Evolutionary conservation across 2,888 invertebrate species (phyloP), one percentile per base, ranked within the genome.

Genomic region (Stenodera caucasica): DNA sequence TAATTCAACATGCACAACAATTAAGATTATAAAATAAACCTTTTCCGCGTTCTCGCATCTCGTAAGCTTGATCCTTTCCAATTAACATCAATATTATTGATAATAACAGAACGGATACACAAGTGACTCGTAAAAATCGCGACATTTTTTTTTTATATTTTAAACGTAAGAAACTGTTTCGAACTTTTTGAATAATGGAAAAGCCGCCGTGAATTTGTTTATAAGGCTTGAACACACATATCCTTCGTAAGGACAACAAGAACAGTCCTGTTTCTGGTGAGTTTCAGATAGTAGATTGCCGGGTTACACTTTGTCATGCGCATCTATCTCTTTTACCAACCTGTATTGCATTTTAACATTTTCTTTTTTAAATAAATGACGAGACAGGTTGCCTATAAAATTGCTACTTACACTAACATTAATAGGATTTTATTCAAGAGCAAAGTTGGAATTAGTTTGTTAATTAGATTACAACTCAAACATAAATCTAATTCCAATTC

Each of bases 11-110:
- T 65, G 65, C 63, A 53, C n/a, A 30, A 52, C 12, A 40, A 32
- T 12, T 29, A 14, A 30, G 30, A 53, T 11, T 52, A 53, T 18
- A 14, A 32, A 32, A 32, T 32, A 45, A 53, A 70, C 70, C 70
- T 69, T 70, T 70, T 26, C 62, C 65, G 15, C 66, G 59, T 29
- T 70, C 70, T 30, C 69, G 63, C 30, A 64, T 49, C 29, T 67
- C 67, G 55, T 64, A 67, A 35, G 67, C 65, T 29, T 67, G 65
- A 52, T 62, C 60, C 51, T 59, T 21, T 60, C 61, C 69, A 54
- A 67, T 51, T 40, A 66, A 53, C 58, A 62, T 49, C 7, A 37
- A 37, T 37, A 54, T 63, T 63, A 53, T 61, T 53, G 15, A 61
- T 3, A 9, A 18, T 11, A 40, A 18, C 5, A 21, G 3, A 5